Conservation (phyloP, 1,140 invertebrate species). For the Trachelipus rathkii region DNA sequence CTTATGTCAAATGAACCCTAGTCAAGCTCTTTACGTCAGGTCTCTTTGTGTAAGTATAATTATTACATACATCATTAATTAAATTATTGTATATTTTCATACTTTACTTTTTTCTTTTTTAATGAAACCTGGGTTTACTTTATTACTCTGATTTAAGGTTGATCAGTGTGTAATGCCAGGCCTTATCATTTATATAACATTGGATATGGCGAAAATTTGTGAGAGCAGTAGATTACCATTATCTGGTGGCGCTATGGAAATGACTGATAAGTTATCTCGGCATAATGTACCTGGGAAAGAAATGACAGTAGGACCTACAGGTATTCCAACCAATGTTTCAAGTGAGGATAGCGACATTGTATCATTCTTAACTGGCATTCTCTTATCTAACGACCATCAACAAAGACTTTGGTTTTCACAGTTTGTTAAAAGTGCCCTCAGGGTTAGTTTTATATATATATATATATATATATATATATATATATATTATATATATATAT, state of each 20-base stretch:
- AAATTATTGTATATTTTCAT: background rate
- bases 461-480: slow-evolving; percentile 21
- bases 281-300: background rate
- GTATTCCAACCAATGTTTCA: background rate
- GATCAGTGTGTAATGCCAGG: slow-evolving; percentile 85
- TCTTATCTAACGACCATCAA: slow-evolving; percentile 83
- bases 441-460: slow-evolving; percentile 53
- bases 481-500: slow-evolving; percentile 20
- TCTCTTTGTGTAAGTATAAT: slow-evolving; percentile 64
- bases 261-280: background rate
- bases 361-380: slow-evolving; percentile 82
- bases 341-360: slow-evolving; percentile 58
- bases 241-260: background rate
- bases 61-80: background rate
- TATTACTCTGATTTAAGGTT: slow-evolving; percentile 49
- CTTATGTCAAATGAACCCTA: slow-evolving; percentile 85
- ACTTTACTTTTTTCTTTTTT: background rate
- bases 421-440: slow-evolving; percentile 85
- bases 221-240: background rate
- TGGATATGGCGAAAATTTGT: slow-evolving; percentile 52
- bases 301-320: background rate
- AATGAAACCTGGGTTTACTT: background rate
- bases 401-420: slow-evolving; percentile 86
- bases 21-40: slow-evolving; percentile 72
- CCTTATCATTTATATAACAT: slow-evolving; percentile 71